These are phyloP conservation scores for Formica aserva DNA, from an alignment of 2,888 invertebrate species.

Conservation along the genomic window DNA sequence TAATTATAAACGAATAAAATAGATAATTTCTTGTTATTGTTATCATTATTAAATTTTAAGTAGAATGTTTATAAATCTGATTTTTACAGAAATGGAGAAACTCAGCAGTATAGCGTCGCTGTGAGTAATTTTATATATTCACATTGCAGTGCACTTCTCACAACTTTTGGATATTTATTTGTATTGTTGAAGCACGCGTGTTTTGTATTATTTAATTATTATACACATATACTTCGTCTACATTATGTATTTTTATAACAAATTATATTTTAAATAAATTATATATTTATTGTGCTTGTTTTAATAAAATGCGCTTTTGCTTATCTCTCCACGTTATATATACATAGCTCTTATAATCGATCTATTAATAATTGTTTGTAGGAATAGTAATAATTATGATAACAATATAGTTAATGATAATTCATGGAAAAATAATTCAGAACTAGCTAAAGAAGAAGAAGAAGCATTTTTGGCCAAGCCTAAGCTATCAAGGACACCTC, in stretches of 20 bases:
- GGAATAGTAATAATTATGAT: slow-evolving; percentile 44
- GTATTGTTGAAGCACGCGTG: slow-evolving; percentile 3
- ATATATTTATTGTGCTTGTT: slow-evolving; percentile 16
- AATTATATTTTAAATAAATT: slow-evolving; percentile 57
- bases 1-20: neutral
- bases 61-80: slow-evolving; percentile 23
- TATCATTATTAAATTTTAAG: neutral
- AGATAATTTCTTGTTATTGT: neutral
- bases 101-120: slow-evolving; percentile 79
- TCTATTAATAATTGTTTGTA: slow-evolving; percentile 49
- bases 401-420: slow-evolving; percentile 17
- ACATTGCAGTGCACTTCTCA: neutral
- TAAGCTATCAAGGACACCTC: slow-evolving; percentile 80
- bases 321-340: neutral
- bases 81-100: slow-evolving; percentile 74
- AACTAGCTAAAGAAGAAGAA: slow-evolving; percentile 69
- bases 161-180: slow-evolving; percentile 31
- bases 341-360: neutral
- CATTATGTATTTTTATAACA: slow-evolving; percentile 38
- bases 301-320: slow-evolving; percentile 12
- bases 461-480: slow-evolving; percentile 81
- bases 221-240: neutral
- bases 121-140: slow-evolving; percentile 74
- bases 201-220: slow-evolving; percentile 43
- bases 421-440: slow-evolving; percentile 37